Conservation (phyloP, 2,797 vertebrate species). For the Onychomys leucogaster region DNA sequence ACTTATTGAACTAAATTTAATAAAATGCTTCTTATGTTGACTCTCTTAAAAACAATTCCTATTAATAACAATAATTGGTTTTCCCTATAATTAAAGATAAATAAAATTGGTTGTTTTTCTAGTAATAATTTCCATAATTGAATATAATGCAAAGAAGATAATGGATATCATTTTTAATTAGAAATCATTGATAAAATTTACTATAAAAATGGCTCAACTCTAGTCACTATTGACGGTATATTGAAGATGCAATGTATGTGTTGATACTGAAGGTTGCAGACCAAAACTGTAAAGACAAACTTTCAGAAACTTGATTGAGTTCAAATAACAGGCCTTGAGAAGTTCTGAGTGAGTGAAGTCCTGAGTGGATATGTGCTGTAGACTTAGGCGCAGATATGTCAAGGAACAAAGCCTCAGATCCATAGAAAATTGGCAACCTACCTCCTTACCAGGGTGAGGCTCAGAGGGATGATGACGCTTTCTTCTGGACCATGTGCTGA, state of each 20-base stretch:
- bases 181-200: not conserved
- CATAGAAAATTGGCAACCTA: not conserved
- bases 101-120: not conserved
- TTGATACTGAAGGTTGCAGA: not conserved
- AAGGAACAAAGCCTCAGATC: not conserved
- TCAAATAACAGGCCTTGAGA: not conserved
- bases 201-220: not conserved
- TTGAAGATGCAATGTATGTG: not conserved
- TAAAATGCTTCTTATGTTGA: not conserved
- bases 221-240: not conserved
- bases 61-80: not conserved
- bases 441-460: rapidly evolving
- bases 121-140: not conserved
- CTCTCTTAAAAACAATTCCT: not conserved
- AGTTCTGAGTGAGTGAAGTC: not conserved
- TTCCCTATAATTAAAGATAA: not conserved
- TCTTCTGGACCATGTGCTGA: not conserved
- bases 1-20: not conserved
- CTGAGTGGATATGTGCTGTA: not conserved
- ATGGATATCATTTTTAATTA: not conserved
- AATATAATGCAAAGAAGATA: not conserved
- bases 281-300: not conserved
- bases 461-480: not conserved
- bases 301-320: not conserved
- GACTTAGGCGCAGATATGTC: not conserved